These are phyloP conservation scores for Drosophila azteca DNA, from an alignment of 1,140 invertebrate species.

Conservation along the genomic window DNA sequence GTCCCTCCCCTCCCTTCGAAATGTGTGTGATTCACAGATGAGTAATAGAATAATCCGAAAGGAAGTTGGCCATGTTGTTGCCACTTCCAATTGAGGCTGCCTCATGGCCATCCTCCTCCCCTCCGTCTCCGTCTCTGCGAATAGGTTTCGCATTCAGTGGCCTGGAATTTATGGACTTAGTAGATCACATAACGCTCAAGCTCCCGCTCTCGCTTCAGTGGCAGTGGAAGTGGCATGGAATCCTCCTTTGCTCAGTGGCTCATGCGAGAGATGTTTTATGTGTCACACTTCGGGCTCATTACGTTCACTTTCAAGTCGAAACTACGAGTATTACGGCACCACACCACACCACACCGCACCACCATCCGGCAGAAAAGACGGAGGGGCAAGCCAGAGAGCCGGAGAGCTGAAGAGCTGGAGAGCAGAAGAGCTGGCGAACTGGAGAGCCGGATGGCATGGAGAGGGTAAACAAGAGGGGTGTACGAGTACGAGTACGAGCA, in stretches of 20 bases:
- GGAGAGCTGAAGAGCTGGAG: conserved; percentile 13
- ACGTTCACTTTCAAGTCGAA: conserved; percentile 65
- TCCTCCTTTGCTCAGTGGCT: conserved; percentile 19
- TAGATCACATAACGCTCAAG: conserved; percentile 17
- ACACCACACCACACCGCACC: conserved; percentile 2
- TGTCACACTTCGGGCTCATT: conserved; percentile 57
- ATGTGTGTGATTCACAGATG: conserved; percentile 3
- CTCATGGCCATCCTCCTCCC: neutral
- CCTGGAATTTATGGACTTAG: conserved; percentile 40
- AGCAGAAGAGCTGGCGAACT: neutral
- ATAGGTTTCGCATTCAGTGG: conserved; percentile 21
- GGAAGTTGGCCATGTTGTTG: neutral
- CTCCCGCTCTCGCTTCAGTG: conserved; percentile 9
- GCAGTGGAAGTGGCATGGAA: neutral
- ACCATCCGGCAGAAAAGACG: too few relatives aligned
- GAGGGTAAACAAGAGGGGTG: conserved; percentile 14
- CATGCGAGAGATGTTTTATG: conserved; percentile 34
- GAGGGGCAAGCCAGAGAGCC: conserved; percentile 13
- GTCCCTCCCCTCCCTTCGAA: too few relatives aligned
- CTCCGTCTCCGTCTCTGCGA: neutral
- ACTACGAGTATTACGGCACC: conserved; percentile 22
- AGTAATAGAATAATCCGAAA: conserved; percentile 8
- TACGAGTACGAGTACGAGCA: too few relatives aligned
- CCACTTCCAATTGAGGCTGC: neutral
- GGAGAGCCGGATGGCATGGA: conserved; percentile 15